Evolutionary conservation across 2,888 invertebrate species (phyloP).

Genomic region (Cheilosia variabilis): DNA sequence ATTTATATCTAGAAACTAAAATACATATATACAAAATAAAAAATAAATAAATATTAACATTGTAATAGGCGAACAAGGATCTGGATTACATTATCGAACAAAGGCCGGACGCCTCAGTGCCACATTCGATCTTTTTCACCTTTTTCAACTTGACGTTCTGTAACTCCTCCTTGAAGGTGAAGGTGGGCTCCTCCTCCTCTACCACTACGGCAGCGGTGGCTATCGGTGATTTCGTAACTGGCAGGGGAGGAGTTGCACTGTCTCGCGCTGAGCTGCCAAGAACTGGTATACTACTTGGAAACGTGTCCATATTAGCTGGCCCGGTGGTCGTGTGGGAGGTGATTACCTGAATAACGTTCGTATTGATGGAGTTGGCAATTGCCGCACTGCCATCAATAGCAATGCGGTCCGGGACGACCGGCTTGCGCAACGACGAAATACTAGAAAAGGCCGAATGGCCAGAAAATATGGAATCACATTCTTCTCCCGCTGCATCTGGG

Average conservation of each 20-base stretch:
- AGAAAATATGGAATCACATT: slow-evolving; percentile 60
- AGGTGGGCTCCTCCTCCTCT: slow-evolving; percentile 56
- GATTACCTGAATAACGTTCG: slow-evolving; percentile 71
- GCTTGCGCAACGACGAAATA: slow-evolving; percentile 55
- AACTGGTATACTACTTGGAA: slow-evolving; percentile 81
- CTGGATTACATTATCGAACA: slow-evolving; percentile 91
- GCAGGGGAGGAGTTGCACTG: slow-evolving; percentile 63
- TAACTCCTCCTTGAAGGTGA: slow-evolving; percentile 88
- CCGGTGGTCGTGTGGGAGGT: slow-evolving; percentile 68
- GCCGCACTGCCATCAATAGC: slow-evolving; percentile 44
- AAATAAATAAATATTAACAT: slow-evolving; percentile 13
- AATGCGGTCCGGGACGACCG: slow-evolving; percentile 30
- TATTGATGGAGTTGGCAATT: slow-evolving; percentile 37
- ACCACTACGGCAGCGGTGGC: slow-evolving; percentile 18
- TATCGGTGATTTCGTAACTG: slow-evolving; percentile 45
- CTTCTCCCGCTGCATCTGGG: slow-evolving; percentile 58
- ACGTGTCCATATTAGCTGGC: slow-evolving; percentile 72
- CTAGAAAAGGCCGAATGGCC: slow-evolving; percentile 63
- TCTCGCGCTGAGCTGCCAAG: slow-evolving; percentile 77
- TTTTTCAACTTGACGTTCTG: slow-evolving; percentile 88
- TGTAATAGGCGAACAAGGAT: slow-evolving; percentile 1
- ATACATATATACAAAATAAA: slow-evolving; percentile 68
- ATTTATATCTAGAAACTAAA: slow-evolving; percentile 41
- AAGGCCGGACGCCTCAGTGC: slow-evolving; percentile 92
- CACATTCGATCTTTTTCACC: slow-evolving; percentile 89